Conservation (phyloP, 2,113 vertebrate species). For the Verasper variegatus region DNA sequence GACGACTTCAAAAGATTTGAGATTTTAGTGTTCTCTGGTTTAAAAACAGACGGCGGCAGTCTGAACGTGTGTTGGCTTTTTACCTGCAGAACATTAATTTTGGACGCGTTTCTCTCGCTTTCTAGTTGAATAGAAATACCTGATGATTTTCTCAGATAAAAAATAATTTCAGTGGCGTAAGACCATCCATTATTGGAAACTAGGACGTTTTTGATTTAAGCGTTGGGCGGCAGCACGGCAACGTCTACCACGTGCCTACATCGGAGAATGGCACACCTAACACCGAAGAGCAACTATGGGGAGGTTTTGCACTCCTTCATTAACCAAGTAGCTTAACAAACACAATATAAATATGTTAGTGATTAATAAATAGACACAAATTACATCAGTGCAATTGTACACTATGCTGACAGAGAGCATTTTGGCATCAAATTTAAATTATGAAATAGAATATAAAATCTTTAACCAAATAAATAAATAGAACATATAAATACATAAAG, state of each 20-base stretch:
- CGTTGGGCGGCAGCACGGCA: conserved; percentile 57
- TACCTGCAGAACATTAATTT: conserved; percentile 55
- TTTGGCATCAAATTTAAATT: conserved; percentile 79
- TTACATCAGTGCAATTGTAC: conserved; percentile 76
- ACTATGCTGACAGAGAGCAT: conserved; percentile 72
- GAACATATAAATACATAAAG: conserved; percentile 77
- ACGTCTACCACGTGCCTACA: conserved; percentile 35
- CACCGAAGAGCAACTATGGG: conserved; percentile 80
- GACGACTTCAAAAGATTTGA: conserved; percentile 79
- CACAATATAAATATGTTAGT: conserved; percentile 73
- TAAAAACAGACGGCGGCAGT: conserved; percentile 59
- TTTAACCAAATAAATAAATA: conserved; percentile 72
- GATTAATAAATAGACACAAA: conserved; percentile 81
- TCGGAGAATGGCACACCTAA: conserved; percentile 73
- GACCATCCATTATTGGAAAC: conserved; percentile 43
- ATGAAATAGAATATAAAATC: conserved; percentile 74
- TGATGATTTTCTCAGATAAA: conserved; percentile 67
- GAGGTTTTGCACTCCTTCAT: conserved; percentile 83
- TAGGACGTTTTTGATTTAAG: conserved; percentile 39
- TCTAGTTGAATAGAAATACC: conserved; percentile 68
- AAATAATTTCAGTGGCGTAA: conserved; percentile 36
- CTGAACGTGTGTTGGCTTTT: conserved; percentile 54
- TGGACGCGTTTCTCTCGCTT: conserved; percentile 46
- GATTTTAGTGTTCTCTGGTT: conserved; percentile 66
- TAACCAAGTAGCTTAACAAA: conserved; percentile 71